A percentile compares a stretch with the other conserved stretches of the same genome.
Conservation (phyloP, 2,113 vertebrate species). For the Chiloscyllium plagiosum region DNA sequence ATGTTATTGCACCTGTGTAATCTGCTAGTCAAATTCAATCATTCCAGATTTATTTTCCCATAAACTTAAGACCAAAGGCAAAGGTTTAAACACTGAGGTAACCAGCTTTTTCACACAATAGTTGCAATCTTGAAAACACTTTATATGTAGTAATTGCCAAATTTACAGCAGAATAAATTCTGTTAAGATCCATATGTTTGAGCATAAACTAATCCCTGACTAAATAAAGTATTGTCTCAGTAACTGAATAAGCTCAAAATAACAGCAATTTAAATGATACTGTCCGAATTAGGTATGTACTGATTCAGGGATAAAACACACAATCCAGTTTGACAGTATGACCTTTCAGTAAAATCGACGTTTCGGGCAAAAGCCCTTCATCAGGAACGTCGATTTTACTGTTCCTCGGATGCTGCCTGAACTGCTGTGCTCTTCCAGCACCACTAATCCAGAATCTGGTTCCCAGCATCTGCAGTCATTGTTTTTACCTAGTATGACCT, state of each 20-base stretch:
- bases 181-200: neutral
- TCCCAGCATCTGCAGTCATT: no score
- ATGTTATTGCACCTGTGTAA: constrained; percentile 34
- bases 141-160: neutral
- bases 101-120: neutral
- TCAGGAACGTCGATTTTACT: no score
- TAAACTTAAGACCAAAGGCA: neutral
- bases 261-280: neutral
- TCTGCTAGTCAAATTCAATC: constrained; percentile 25
- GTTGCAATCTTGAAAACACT: neutral
- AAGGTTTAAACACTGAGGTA: neutral
- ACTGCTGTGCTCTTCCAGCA: no score
- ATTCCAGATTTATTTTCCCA: constrained; percentile 14
- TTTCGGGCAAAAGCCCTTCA: no score
- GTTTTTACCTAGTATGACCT: no score
- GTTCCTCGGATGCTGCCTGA: no score
- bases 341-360: no score
- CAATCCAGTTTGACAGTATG: neutral
- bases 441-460: no score
- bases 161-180: neutral
- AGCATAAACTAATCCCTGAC: neutral
- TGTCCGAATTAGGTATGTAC: neutral
- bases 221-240: neutral
- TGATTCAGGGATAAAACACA: neutral
- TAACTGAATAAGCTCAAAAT: neutral